Conservation (phyloP, 2,797 vertebrate species). For the Alcedo atthis region DNA sequence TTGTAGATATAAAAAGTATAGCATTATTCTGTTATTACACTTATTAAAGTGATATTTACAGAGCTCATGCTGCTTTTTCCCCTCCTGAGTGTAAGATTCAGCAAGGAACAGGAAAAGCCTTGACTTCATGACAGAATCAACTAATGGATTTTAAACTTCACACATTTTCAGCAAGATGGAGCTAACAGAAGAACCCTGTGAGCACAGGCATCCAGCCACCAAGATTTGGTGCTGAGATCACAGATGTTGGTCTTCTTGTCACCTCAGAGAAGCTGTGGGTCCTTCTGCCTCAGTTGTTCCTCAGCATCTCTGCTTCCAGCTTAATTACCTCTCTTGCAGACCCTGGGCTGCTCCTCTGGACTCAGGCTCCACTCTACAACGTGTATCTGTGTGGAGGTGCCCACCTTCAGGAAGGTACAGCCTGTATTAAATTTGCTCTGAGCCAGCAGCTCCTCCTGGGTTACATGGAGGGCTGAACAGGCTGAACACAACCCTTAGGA, state of each 20-base stretch:
- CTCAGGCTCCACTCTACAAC: neutral
- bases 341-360: neutral
- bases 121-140: neutral
- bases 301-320: neutral
- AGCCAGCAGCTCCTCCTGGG: neutral
- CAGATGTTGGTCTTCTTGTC: fast-evolving
- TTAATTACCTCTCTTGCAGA: neutral
- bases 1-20: conserved; percentile 28
- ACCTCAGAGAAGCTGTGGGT: neutral
- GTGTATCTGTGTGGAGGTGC: fast-evolving
- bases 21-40: conserved; percentile 27
- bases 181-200: fast-evolving
- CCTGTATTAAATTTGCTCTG: too few relatives aligned
- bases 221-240: fast-evolving
- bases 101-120: neutral
- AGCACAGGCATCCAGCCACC: neutral
- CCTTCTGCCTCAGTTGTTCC: neutral
- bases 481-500: neutral
- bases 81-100: neutral
- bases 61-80: neutral
- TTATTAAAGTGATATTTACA: conserved; percentile 44
- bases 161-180: neutral
- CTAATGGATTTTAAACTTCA: neutral
- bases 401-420: neutral
- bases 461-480: neutral